Evolutionary conservation across 2,888 invertebrate species (phyloP).

Genomic region (Cryptocephalus moraei): DNA sequence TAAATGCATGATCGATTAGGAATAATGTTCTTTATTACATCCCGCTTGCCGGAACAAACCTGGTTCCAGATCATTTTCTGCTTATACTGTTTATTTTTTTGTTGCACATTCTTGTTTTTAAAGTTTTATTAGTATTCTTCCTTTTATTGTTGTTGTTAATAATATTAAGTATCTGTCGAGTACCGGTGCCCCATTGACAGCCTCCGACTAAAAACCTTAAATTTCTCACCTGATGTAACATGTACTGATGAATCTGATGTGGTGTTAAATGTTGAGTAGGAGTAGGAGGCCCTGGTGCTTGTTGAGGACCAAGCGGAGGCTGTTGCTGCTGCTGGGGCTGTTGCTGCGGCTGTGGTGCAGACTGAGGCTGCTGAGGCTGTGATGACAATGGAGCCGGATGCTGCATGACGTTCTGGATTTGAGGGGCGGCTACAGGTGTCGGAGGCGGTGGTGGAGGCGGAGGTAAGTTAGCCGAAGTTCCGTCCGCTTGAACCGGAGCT

Average conservation of each 20-base stretch:
- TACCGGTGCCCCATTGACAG: too few relatives aligned
- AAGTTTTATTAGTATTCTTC: background rate
- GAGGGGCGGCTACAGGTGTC: conserved; percentile 1
- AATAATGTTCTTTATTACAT: too few relatives aligned
- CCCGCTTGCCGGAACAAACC: too few relatives aligned
- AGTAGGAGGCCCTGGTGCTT: conserved; percentile 12
- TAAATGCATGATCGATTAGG: too few relatives aligned
- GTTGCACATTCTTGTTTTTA: too few relatives aligned
- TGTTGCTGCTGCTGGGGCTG: conserved; percentile 13
- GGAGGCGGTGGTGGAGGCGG: conserved; percentile 4
- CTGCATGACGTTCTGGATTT: conserved; percentile 4
- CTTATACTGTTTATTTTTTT: too few relatives aligned
- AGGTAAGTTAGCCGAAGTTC: background rate
- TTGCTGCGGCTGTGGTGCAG: conserved; percentile 5
- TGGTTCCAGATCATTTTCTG: too few relatives aligned
- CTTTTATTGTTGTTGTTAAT: background rate
- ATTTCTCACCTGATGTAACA: conserved; percentile 40
- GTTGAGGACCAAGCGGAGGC: background rate
- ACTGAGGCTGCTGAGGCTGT: conserved; percentile 8
- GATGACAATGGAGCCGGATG: conserved; percentile 3
- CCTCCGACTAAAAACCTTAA: too few relatives aligned
- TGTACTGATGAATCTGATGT: conserved; percentile 44
- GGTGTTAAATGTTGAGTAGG: conserved; percentile 25
- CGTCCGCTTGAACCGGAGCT: background rate
- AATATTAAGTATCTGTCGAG: background rate